Base-by-base conservation (phyloP, 2,888 invertebrate species). In the Drosophila acutilabella region DNA sequence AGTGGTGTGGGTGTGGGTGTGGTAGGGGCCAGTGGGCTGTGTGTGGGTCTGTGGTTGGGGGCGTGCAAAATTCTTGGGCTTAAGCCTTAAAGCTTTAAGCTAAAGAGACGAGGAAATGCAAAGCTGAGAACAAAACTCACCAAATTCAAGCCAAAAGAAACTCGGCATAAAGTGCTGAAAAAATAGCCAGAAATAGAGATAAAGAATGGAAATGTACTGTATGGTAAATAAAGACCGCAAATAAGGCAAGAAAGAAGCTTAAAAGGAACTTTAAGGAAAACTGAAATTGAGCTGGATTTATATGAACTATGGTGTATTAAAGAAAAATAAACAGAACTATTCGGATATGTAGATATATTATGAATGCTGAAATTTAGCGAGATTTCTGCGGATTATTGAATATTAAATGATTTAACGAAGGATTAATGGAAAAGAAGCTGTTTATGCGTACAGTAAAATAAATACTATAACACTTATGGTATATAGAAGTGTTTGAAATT, bases 21-120 rank as follows among this genome's bases (percentile, higher is more conserved):
- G 4, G 14, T 1, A 6, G 14, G 11, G 11, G 2, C n/a, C n/a
- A n/a, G 40, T 4, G 14, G 5, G 2, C 4, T 2, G 11, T 14
- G 30, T 5, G 38, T 6, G 38, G 6, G 10, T 20, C 4, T 20
- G 3, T 20, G 20, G 20, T 3, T 36, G 58, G 8, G 18, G 18
- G 20, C 8, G 42, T 10, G 42, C 16, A 4, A 54, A 50, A 61
- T 61, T 52, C 48, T 53, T 54, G 36, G 23, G 69, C 57, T 74
- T 64, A 61, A 61, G 54, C 61, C 56, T 68, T 67, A 60, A 59
- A 69, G 74, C 61, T 72, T 58, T 44, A 78, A 65, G 64, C 60
- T 36, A 10, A 50, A 51, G 26, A 40, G 23, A 56, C 30, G 30
- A 30, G 6, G 2, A 41, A 54, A 42, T 40, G 18, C 52, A 70